Conservation (phyloP, 2,888 invertebrate species). For the Drosophila demipolita region DNA sequence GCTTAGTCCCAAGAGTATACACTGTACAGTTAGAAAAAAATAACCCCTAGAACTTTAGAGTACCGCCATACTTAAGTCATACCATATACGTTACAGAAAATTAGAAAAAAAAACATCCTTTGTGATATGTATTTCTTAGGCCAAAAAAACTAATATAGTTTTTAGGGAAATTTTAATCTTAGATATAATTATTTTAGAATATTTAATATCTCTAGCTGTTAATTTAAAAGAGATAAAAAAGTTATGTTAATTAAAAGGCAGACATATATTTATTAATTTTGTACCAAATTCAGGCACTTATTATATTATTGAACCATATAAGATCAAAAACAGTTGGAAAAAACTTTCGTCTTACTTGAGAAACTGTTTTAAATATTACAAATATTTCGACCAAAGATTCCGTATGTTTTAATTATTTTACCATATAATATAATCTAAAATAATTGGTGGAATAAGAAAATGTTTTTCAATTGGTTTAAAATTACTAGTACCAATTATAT, state of each 20-base stretch:
- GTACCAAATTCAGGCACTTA: background rate
- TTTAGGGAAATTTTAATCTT: background rate
- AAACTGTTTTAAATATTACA: background rate
- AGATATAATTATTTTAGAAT: too few relatives aligned
- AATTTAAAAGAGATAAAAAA: background rate
- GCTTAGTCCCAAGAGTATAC: background rate
- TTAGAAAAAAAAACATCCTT: accelerated
- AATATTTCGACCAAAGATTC: background rate
- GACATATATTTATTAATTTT: background rate
- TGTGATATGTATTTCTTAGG: background rate
- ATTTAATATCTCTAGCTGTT: background rate
- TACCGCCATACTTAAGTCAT: background rate
- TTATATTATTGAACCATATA: background rate
- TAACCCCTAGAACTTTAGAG: background rate
- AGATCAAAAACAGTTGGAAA: background rate
- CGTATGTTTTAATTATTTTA: background rate
- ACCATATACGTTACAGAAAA: background rate
- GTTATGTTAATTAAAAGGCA: background rate
- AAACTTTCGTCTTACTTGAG: background rate
- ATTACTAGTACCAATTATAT: background rate
- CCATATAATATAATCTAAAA: background rate
- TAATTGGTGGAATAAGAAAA: background rate
- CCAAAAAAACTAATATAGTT: background rate
- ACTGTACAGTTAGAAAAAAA: background rate
- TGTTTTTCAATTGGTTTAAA: background rate